Conservation (phyloP, 2,888 invertebrate genomes). For the Calephelis perditalis region DNA sequence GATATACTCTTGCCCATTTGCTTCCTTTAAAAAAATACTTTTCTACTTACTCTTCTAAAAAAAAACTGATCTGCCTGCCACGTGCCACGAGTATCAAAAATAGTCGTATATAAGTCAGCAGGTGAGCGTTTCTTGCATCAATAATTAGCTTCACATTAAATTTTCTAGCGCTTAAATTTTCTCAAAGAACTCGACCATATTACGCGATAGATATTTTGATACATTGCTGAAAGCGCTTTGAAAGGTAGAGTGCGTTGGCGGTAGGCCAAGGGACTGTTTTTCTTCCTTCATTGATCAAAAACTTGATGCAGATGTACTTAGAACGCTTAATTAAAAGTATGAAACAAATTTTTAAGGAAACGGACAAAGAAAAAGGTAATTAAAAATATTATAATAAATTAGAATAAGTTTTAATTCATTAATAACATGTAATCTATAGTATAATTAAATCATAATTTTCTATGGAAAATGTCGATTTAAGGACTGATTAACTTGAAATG, state of each 20-base stretch:
- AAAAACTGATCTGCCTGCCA: neutral
- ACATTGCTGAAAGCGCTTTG: slow-evolving; percentile 21
- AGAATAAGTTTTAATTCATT: too few relatives aligned
- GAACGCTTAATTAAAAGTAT: too few relatives aligned
- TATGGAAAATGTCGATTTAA: too few relatives aligned
- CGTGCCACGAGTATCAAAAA: slow-evolving; percentile 7
- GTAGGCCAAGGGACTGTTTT: slow-evolving; percentile 42
- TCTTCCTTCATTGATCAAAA: neutral
- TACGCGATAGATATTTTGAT: neutral
- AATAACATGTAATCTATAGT: too few relatives aligned
- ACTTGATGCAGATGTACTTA: neutral
- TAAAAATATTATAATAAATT: too few relatives aligned
- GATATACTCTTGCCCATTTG: too few relatives aligned
- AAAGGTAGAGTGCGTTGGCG: slow-evolving; percentile 34
- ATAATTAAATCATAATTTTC: too few relatives aligned
- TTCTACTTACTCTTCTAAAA: too few relatives aligned
- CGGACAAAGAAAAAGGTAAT: too few relatives aligned
- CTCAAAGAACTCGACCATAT: neutral
- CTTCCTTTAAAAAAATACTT: too few relatives aligned
- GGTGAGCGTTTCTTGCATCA: slow-evolving; percentile 22
- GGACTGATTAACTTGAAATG: too few relatives aligned
- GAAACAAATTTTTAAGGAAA: too few relatives aligned
- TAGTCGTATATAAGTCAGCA: slow-evolving; percentile 22
- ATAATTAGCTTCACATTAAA: slow-evolving; percentile 16
- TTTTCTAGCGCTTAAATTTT: neutral